Base-by-base conservation (phyloP, 2,888 invertebrate genomes). In the Ectemnius cavifrons region DNA sequence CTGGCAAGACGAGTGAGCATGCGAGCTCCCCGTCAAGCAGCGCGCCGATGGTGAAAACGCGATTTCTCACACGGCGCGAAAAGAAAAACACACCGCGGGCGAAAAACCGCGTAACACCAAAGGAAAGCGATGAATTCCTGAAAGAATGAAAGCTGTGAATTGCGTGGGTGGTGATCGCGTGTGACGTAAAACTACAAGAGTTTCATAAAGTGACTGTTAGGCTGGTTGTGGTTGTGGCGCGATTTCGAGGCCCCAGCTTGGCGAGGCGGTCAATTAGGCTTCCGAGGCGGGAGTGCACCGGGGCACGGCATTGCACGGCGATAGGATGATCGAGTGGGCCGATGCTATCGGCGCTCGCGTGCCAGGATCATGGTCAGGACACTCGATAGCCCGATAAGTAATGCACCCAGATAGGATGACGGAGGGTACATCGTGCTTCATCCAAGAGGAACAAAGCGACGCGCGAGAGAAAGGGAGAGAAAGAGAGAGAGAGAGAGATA, bases 311-410 rank as follows among this genome's bases (percentile, higher is more conserved):
- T 86, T 82, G 81, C 82, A 71, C 86, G 87, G 87, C 83, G 89
- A 88, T 88, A 87, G 86, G 86, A 89, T 88, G 88, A 88, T 88
- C 87, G 88, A 89, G 84, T 78, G 86, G 79, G 67, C 68, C 80
- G 88, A 88, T 88, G 70, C 82, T 88, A 88, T 88, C 88, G 76
- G 80, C 70, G 82, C 79, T 86, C 86, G 89, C 88, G 87, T 88
- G 87, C 87, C 87, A 85, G 83, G 85, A 87, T 86, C 84, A 85
- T 79, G 84, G 82, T 81, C 82, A 75, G 80, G 85, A 87, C 86
- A 86, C 85, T 84, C 80, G 86, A 88, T 87, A 84, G 82, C 80
- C 80, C 81, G 84, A 88, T 87, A 87, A 88, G 85, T 86, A 88
- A 87, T 87, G 85, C 83, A 83, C 78, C 83, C 74, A 81, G 86